Evolutionary conservation across 2,113 vertebrate genomes (phyloP), one percentile per base, ranked within the genome.

Genomic region (Megatriorchis doriae): DNA sequence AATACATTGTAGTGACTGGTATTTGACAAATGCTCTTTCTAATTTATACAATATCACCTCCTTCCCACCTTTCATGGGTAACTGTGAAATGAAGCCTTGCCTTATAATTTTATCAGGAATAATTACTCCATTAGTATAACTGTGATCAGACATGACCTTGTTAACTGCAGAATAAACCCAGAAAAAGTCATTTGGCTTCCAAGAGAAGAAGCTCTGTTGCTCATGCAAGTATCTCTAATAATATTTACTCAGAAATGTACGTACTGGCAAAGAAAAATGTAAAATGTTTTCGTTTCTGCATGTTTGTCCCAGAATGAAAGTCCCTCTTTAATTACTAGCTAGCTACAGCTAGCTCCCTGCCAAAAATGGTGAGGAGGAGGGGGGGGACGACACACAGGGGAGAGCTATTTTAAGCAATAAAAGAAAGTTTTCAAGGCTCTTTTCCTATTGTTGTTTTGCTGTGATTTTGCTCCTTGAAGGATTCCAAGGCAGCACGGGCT

Each of bases 171-270:
- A 75, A 85, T 53, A 75, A 90, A 97, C 85, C 2, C 66, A 85
- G 61, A 91, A 92, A 72, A 89, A 87, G 31, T 36, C 6, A 48
- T 80, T 81, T 80, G 58, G 27, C 62, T 88, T 94, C 45, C 66
- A 94, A 81, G 43, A 84, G 86, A 93, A 97, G 85, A 65, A 34
- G 20, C 11, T 71, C 47, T 67, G 72, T 58, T 61, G 66, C 58
- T 93, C 79, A 79, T 85, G 45, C 42, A 79, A 77, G 83, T 79
- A 90, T 90, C 67, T 95, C 89, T 80, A 92, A 91, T 78, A 93
- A 97, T 92, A 97, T 95, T 96, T 90, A 84, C 75, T 73, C 58
- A 91, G 81, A 93, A 94, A 96, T 73, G 88, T 90, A 96, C 47
- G 9, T 77, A 94, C 70, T 91, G 87, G 91, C 88, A 87, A 87